phyloP scores from a whole-genome alignment of 2,888 invertebrate genomes.

The Morpho deidamia region DNA sequence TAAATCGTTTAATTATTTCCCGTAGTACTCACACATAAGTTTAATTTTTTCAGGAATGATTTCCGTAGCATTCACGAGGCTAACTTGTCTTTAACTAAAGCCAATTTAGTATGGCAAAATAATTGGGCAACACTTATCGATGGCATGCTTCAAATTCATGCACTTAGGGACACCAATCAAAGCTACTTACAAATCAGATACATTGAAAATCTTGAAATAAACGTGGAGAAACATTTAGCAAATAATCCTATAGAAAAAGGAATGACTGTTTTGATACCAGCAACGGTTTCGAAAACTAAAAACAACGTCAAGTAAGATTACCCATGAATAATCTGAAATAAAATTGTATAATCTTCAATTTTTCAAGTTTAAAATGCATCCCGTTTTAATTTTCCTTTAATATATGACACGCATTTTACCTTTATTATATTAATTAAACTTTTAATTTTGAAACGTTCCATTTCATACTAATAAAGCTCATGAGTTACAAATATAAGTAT shows the following conservation, averaged over 20 bases:
- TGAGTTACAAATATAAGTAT: background rate
- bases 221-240: slow-evolving; percentile 31
- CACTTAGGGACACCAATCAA: slow-evolving; percentile 79
- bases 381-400: too few species aligned
- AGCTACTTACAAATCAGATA: slow-evolving; percentile 80
- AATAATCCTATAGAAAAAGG: slow-evolving; percentile 12
- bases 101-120: slow-evolving; percentile 78
- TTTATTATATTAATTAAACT: too few species aligned
- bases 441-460: too few species aligned
- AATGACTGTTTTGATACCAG: slow-evolving; percentile 24
- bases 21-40: too few species aligned
- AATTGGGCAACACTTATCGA: slow-evolving; percentile 92
- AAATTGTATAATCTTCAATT: too few species aligned
- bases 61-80: slow-evolving; percentile 39
- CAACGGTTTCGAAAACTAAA: slow-evolving; percentile 19
- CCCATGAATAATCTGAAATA: too few species aligned
- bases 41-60: slow-evolving; percentile 31
- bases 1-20: too few species aligned
- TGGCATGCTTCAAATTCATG: slow-evolving; percentile 86
- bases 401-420: too few species aligned
- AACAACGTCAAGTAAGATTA: background rate
- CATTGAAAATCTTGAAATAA: slow-evolving; percentile 38
- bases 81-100: slow-evolving; percentile 39
- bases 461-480: too few species aligned
- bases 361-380: too few species aligned